Evolutionary conservation across 2,113 vertebrate species (phyloP).

Genomic region (Oreochromis aureus): DNA sequence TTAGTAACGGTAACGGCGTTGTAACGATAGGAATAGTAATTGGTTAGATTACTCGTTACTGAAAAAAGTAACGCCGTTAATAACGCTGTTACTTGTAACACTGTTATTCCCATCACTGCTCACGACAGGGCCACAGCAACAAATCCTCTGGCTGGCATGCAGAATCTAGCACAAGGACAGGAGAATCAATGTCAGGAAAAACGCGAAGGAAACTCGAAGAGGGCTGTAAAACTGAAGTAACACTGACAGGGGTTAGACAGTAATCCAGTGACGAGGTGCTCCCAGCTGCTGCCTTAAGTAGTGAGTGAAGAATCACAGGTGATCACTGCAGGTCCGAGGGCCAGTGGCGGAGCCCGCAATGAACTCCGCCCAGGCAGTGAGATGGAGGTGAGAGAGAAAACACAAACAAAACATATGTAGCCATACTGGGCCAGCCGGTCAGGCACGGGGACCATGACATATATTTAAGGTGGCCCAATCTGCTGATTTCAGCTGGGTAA

Average conservation of each 20-base stretch:
- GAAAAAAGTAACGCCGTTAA: too few species aligned
- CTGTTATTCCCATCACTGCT: too few species aligned
- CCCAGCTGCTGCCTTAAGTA: background rate
- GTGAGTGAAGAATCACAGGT: background rate
- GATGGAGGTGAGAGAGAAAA: background rate
- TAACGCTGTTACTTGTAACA: too few species aligned
- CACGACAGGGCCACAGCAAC: background rate
- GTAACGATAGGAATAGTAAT: too few species aligned
- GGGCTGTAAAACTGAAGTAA: background rate
- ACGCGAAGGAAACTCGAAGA: accelerated
- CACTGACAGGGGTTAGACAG: background rate
- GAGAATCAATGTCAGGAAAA: background rate
- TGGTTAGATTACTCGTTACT: too few species aligned
- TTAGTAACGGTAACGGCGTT: too few species aligned
- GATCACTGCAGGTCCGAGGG: background rate
- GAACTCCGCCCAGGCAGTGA: background rate
- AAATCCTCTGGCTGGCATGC: background rate
- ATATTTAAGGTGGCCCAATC: background rate
- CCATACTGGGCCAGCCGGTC: background rate
- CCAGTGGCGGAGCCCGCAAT: background rate
- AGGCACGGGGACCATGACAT: background rate
- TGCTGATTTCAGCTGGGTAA: background rate
- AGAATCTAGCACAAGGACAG: background rate
- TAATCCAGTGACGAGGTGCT: background rate
- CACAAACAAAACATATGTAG: background rate